Evolutionary conservation across 64 coral and sea anemone genomes (phyloP), one percentile per base, ranked within the genome.

Genomic region (Catalaphyllia jardinei): DNA sequence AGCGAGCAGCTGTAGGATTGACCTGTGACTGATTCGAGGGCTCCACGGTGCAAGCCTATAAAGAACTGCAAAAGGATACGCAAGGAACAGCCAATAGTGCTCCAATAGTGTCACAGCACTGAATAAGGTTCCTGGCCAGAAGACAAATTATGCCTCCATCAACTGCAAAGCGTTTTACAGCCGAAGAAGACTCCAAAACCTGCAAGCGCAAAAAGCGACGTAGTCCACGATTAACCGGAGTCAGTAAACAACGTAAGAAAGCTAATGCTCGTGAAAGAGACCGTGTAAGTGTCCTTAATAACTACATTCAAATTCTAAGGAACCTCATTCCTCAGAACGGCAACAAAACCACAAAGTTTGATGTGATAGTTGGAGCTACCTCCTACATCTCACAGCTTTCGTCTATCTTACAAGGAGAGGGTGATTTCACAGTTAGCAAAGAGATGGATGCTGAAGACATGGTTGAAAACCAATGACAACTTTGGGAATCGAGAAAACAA

Each of bases 211-310:
- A 71, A 3, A 95, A 95, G 49, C 76, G 94, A 13, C 77, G 94
- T 11, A 89, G 89, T 38, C 94, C 94, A 49, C 89, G 94, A 4
- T 62, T 95, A 11, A 95, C 94, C 0, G 94, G 94, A 14, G 94
- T 95, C 5, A 95, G 94, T 63, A 95, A 91, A 60, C 94, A 95
- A 50, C 55, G 94, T 54, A 86, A 86, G 60, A 90, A 92, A 5
- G 94, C 94, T 1, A 95, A 95, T 61, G 94, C 94, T 4, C 78
- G 94, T n/a, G 94, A 95, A 88, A 38, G 94, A 50, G 85, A 82
- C 15, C 86, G 94, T 1, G 94, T 96, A 8, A 90, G 92, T 55
- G 92, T 89, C 61, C 87, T 96, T 11, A 96, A 96, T 35, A 91
- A 73, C 69, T 89, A 96, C 55, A 96, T 96, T 38, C 90, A 96